Evolutionary conservation across 2,113 vertebrate genomes (phyloP).

Genomic region (Junco hyemalis): DNA sequence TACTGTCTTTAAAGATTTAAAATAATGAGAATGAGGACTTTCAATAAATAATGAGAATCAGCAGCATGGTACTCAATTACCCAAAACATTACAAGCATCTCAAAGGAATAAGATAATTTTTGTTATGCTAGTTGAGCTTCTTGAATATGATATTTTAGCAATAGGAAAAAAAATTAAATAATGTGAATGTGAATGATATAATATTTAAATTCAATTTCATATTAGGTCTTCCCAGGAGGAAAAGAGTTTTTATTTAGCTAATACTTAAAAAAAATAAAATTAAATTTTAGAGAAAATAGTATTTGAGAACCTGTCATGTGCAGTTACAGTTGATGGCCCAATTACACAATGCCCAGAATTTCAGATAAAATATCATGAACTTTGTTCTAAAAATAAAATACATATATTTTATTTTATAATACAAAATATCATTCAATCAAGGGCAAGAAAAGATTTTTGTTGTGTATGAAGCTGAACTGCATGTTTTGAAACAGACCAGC

Average conservation of each 20-base stretch:
- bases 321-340: not conserved
- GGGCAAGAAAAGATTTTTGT: not conserved
- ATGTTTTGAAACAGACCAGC: not conserved
- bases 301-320: not conserved
- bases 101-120: accelerated
- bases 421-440: not conserved
- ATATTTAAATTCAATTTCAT: not conserved
- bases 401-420: no score
- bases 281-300: not conserved
- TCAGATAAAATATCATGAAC: not conserved
- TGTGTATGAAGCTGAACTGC: not conserved
- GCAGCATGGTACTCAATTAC: not conserved
- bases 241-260: not conserved
- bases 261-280: not conserved
- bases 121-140: not conserved
- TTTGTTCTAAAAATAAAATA: not conserved
- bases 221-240: not conserved
- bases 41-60: constrained; percentile 18
- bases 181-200: not conserved
- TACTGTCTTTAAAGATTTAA: not conserved
- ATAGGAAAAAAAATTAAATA: not conserved
- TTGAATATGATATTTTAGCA: not conserved
- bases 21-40: not conserved
- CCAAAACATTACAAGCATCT: not conserved
- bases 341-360: not conserved